Conservation (phyloP, 2,113 vertebrate genomes). For the Greenwoodochromis staneri region DNA sequence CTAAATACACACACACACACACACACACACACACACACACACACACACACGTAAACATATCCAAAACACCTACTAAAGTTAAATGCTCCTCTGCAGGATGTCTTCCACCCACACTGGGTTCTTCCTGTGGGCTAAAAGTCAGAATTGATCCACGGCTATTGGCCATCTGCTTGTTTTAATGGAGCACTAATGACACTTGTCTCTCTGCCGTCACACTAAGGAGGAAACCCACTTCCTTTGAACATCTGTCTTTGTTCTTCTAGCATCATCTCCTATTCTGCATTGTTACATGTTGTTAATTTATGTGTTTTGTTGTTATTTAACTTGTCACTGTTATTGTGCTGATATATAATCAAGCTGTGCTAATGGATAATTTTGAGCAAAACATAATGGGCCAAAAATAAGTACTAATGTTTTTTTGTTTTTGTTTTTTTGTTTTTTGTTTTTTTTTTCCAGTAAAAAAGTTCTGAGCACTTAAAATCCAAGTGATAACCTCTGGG, state of each 20-base stretch:
- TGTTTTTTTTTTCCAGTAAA: neutral
- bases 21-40: neutral
- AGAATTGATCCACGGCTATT: neutral
- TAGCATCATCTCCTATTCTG: neutral
- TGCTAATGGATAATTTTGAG: neutral
- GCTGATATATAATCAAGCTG: neutral
- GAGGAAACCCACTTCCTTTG: neutral
- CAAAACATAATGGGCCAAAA: neutral
- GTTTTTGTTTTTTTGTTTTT: neutral
- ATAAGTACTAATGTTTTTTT: neutral
- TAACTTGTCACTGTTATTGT: neutral
- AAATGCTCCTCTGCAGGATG: neutral
- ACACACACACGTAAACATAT: neutral
- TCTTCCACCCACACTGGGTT: constrained; percentile 9
- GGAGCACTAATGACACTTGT: constrained; percentile 7
- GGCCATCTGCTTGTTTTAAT: constrained; percentile 4
- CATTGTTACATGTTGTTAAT: neutral
- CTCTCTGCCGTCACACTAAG: neutral
- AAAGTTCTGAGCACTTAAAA: neutral
- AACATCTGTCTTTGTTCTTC: neutral
- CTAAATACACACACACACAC: neutral
- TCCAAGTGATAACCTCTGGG: neutral
- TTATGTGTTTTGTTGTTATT: neutral
- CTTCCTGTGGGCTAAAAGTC: neutral
- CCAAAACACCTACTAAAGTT: constrained; percentile 10